phyloP scores from a whole-genome alignment of 2,113 vertebrate genomes.

The Pterocles orientalis region DNA sequence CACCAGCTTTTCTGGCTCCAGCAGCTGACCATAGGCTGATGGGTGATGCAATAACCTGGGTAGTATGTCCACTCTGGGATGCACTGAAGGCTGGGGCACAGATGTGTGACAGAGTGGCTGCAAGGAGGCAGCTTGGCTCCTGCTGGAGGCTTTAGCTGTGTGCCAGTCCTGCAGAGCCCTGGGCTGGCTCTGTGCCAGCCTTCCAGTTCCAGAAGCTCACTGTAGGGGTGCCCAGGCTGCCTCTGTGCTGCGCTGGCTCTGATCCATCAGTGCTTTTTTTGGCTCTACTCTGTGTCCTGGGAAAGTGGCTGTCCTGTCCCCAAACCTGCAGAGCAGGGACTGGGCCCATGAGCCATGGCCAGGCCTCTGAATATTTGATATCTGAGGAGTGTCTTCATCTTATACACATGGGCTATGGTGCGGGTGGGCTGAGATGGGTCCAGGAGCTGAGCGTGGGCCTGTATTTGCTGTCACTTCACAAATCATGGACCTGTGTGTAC shows the following conservation, averaged over 20 bases:
- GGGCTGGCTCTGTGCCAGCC: not conserved
- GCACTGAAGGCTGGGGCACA: not conserved
- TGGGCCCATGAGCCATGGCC: accelerated
- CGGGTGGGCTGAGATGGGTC: not conserved
- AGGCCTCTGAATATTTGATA: not conserved
- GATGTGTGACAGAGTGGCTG: not conserved
- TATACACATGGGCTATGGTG: accelerated
- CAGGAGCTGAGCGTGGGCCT: not conserved
- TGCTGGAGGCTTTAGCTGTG: not conserved
- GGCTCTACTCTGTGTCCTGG: not conserved
- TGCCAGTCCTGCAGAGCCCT: not conserved
- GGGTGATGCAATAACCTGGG: not conserved
- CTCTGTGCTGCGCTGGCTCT: not conserved
- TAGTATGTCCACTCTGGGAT: not conserved
- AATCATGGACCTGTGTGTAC: not conserved
- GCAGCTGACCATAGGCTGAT: not conserved
- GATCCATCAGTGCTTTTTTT: not conserved
- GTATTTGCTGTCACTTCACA: not conserved
- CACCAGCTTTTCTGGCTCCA: not conserved
- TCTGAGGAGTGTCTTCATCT: not conserved
- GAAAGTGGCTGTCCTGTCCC: not conserved
- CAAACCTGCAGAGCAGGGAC: not conserved
- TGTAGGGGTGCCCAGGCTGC: not conserved
- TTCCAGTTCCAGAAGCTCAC: not conserved
- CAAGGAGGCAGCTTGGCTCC: not conserved